Evolutionary conservation across 2,888 invertebrate species (phyloP).

Genomic region (Digitonthophagus gazella): DNA sequence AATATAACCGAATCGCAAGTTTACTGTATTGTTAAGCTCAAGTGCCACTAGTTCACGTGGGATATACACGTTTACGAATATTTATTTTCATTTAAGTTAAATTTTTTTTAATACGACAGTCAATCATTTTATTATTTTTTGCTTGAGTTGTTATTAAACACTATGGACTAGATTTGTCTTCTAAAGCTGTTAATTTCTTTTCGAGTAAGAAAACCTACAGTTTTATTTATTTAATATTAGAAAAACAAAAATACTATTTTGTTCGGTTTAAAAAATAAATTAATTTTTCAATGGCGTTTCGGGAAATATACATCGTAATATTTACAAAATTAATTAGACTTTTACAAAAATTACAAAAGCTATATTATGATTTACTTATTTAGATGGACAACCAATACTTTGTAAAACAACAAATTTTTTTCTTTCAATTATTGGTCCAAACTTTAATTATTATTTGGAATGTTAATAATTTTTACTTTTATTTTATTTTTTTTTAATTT

Average conservation of each 20-base stretch:
- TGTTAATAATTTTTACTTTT: not conserved
- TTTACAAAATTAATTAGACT: constrained; percentile 21
- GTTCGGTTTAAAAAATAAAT: constrained; percentile 10
- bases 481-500: too few species aligned
- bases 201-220: not conserved
- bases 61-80: constrained; percentile 24
- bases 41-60: constrained; percentile 28
- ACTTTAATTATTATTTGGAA: not conserved
- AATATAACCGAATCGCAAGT: constrained; percentile 23
- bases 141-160: constrained; percentile 17
- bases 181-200: constrained; percentile 1
- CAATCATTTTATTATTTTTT: constrained; percentile 16
- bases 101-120: constrained; percentile 20
- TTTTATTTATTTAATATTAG: constrained; percentile 15
- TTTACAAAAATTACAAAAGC: constrained; percentile 8
- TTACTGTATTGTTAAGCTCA: constrained; percentile 23
- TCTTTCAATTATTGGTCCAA: not conserved
- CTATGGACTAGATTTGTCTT: constrained; percentile 29
- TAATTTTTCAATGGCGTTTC: constrained; percentile 13
- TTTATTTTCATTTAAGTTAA: constrained; percentile 18
- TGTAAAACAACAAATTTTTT: not conserved
- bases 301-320: constrained; percentile 24
- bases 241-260: constrained; percentile 24
- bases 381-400: not conserved
- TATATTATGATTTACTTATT: not conserved